phyloP scores from a whole-genome alignment of 2,888 invertebrate species.

The Isotomurus palustris region DNA sequence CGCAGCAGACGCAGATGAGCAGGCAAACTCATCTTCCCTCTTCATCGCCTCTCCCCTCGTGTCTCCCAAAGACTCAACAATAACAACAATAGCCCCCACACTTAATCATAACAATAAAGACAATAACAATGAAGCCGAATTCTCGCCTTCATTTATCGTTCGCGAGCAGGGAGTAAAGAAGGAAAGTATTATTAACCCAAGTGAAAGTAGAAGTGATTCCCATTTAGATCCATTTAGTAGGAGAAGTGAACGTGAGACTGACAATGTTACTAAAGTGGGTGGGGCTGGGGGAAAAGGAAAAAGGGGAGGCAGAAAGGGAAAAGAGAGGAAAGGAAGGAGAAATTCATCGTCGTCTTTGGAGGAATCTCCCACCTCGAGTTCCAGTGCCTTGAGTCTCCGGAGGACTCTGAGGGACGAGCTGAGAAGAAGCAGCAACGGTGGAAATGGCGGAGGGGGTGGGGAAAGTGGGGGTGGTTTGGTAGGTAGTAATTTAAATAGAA shows the following conservation, averaged over 20 bases:
- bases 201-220: no score
- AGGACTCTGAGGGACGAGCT: conserved; percentile 27
- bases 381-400: conserved; percentile 10
- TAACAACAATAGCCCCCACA: no score
- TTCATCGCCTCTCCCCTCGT: background rate
- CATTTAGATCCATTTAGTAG: no score
- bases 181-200: no score
- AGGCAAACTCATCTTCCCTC: no score
- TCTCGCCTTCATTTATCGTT: no score
- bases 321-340: conserved; percentile 9
- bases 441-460: background rate
- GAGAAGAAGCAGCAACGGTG: conserved; percentile 17
- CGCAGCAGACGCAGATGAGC: conserved; percentile 5
- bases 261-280: background rate
- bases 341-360: conserved; percentile 1
- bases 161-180: no score
- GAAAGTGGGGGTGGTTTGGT: conserved; percentile 6
- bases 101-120: no score
- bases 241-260: background rate
- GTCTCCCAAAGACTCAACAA: background rate
- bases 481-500: no score
- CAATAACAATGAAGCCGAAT: no score
- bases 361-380: no score
- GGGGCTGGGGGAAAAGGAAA: background rate
- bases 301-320: conserved; percentile 3